A percentile compares a stretch with the other conserved stretches of the same genome.
Evolutionary conservation across 2,113 vertebrate species (phyloP).

Genomic region (Cromileptes altivelis): DNA sequence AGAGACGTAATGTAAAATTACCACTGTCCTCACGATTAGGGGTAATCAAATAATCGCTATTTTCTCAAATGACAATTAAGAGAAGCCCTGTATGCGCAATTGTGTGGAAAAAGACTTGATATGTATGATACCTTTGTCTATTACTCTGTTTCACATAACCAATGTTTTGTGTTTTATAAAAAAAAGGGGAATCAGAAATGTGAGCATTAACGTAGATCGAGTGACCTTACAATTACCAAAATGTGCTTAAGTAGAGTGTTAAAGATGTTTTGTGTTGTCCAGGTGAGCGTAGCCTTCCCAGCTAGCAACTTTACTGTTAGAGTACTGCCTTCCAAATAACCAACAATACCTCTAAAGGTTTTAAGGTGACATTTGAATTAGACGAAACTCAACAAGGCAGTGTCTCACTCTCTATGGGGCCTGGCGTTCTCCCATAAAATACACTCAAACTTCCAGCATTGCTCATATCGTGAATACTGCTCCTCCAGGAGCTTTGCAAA

Average conservation of each 20-base stretch:
- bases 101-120: slow-evolving; percentile 55
- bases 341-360: slow-evolving; percentile 75
- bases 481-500: slow-evolving; percentile 52
- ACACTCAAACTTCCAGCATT: slow-evolving; percentile 48
- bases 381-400: slow-evolving; percentile 59
- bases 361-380: slow-evolving; percentile 76
- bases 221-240: slow-evolving; percentile 84
- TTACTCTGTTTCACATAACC: slow-evolving; percentile 68
- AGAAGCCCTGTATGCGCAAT: slow-evolving; percentile 51
- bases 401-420: slow-evolving; percentile 42
- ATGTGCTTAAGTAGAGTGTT: slow-evolving; percentile 77
- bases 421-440: slow-evolving; percentile 44
- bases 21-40: slow-evolving; percentile 30
- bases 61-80: slow-evolving; percentile 58
- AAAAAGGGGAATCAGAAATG: slow-evolving; percentile 64
- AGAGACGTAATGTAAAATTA: slow-evolving; percentile 47
- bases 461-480: slow-evolving; percentile 20
- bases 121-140: slow-evolving; percentile 64
- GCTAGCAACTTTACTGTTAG: slow-evolving; percentile 63
- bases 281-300: slow-evolving; percentile 62
- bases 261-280: slow-evolving; percentile 68
- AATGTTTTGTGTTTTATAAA: slow-evolving; percentile 70
- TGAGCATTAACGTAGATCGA: slow-evolving; percentile 77
- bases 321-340: slow-evolving; percentile 82
- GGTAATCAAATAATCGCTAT: slow-evolving; percentile 42